Evolutionary conservation across 2,888 invertebrate species (phyloP), one percentile per base, ranked within the genome.

Genomic region (Drosophila parthenogenetica): DNA sequence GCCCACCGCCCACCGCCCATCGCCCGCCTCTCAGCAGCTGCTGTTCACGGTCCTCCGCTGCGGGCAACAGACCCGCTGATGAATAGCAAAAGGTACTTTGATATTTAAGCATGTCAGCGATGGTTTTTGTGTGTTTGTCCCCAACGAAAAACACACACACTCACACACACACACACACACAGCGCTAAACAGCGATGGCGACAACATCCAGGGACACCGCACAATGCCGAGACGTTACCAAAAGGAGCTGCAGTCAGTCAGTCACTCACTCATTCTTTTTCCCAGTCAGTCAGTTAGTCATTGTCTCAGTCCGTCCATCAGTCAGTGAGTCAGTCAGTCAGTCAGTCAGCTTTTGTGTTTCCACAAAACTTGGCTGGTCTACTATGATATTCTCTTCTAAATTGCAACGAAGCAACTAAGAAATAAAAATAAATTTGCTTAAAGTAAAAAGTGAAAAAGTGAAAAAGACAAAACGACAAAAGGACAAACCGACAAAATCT

Each of bases 61-160:
- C 37, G 49, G 59, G 66, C 78, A 39, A 17, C 63, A 50, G 46
- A 39, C n/a, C 35, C 51, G 59, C 66, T 79, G 73, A 80, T 80
- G 80, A 80, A 80, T 77, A 81, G 81, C 71, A 49, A 70, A 70
- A 73, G 77, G 82, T 79, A 83, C 84, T 88, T 87, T 88, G 83
- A 86, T 84, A 88, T 84, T 84, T 80, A 88, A 80, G 87, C 75
- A 80, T 83, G 89, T 83, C 87, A 88, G 73, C 69, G 73, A 57
- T 54, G 61, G 53, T 59, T 61, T 59, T 78, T 60, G 45, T 46
- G 37, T 64, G 43, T 48, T 43, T 55, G 25, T 37, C 29, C 51
- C 29, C 63, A 42, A 19, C 59, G 43, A 43, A 58, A 60, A 54
- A 37, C 19, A 49, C 37, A 48, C 42, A 43, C 55, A 11, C 39